These are phyloP conservation scores for Cyprinodon tularosa DNA, from an alignment of 2,113 vertebrate species.

Conservation along the genomic window DNA sequence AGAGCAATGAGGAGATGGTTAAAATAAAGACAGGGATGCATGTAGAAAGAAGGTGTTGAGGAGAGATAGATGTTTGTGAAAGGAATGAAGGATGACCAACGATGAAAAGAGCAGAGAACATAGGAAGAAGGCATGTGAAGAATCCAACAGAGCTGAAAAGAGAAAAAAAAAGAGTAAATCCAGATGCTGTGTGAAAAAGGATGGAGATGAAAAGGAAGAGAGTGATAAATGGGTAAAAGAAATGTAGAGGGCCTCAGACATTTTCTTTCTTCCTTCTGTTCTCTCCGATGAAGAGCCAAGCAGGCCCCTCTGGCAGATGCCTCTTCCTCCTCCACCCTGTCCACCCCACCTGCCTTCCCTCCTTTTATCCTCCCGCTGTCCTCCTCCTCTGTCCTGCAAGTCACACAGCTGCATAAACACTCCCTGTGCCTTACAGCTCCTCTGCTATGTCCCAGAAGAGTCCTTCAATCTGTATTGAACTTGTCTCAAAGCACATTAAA, in stretches of 20 bases:
- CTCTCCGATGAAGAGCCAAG: constrained; percentile 57
- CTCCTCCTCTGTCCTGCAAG: constrained; percentile 54
- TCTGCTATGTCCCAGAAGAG: constrained; percentile 48
- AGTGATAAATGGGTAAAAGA: constrained; percentile 60
- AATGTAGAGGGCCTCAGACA: constrained; percentile 61
- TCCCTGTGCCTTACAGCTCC: constrained; percentile 37
- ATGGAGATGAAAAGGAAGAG: constrained; percentile 54
- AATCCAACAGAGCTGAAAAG: constrained; percentile 48
- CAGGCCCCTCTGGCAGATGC: constrained; percentile 61
- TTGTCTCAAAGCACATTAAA: constrained; percentile 37
- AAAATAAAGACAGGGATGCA: constrained; percentile 50
- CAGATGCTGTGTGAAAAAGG: constrained; percentile 64
- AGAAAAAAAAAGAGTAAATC: constrained; percentile 48
- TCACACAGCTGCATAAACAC: constrained; percentile 67
- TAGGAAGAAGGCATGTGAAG: constrained; percentile 33
- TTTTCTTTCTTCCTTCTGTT: constrained; percentile 65
- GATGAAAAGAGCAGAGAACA: constrained; percentile 41
- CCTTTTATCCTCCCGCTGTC: constrained; percentile 48
- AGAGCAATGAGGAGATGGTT: constrained; percentile 47
- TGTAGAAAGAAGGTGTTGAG: constrained; percentile 54
- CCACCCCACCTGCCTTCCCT: constrained; percentile 66
- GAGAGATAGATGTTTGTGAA: constrained; percentile 59
- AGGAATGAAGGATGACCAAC: constrained; percentile 34
- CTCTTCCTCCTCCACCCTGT: constrained; percentile 64
- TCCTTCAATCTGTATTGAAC: constrained; percentile 33